Conservation (phyloP, 2,888 invertebrate species). For the Nowickia ferox region DNA sequence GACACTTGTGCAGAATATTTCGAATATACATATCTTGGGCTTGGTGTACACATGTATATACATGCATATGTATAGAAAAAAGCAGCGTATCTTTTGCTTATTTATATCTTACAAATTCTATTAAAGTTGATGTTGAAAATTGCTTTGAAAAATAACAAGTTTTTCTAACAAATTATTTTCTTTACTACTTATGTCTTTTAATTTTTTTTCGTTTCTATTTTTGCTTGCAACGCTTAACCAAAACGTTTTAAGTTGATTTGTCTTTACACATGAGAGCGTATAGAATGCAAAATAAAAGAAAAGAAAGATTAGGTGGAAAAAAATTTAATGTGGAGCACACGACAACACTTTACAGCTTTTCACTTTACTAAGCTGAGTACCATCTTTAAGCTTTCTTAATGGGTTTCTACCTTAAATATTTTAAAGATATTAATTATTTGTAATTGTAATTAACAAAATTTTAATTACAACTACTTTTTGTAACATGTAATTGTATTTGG, state of each 20-base stretch:
- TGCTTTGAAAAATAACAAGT: constrained; percentile 11
- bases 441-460: too few relatives aligned
- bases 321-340: constrained; percentile 17
- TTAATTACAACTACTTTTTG: too few relatives aligned
- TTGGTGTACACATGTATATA: background rate
- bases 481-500: too few relatives aligned
- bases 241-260: constrained; percentile 69
- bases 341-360: constrained; percentile 40
- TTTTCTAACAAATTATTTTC: constrained; percentile 35
- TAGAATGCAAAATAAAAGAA: background rate
- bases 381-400: background rate
- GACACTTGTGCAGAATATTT: constrained; percentile 37
- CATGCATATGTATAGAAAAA: background rate
- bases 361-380: background rate
- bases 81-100: background rate
- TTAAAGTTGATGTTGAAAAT: constrained; percentile 44
- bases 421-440: too few relatives aligned
- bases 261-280: constrained; percentile 54
- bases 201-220: background rate
- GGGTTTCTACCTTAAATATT: background rate
- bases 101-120: constrained; percentile 34
- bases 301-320: background rate
- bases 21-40: constrained; percentile 26
- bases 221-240: constrained; percentile 47
- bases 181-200: constrained; percentile 16